Evolutionary conservation across 2,888 invertebrate species (phyloP).

Genomic region (Himalopsyche anomala): DNA sequence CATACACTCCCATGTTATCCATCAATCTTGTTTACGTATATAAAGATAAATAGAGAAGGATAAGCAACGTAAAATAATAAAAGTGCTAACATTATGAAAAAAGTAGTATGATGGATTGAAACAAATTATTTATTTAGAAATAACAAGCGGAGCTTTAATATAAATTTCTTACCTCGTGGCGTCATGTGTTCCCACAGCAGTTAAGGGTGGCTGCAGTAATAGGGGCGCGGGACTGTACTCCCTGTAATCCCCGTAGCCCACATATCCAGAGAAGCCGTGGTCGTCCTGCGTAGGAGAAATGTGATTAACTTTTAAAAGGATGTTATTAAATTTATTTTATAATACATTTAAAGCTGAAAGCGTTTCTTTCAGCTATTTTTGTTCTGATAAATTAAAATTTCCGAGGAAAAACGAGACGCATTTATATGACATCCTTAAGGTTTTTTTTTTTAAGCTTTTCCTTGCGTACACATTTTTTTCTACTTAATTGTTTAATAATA

Average conservation of each 20-base stretch:
- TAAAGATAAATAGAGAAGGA: neutral
- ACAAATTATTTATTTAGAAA: slow-evolving; percentile 21
- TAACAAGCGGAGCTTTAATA: slow-evolving; percentile 32
- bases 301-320: neutral
- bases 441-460: too few species aligned
- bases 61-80: neutral
- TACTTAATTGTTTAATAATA: too few species aligned
- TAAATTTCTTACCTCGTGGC: slow-evolving; percentile 72
- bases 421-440: too few species aligned
- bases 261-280: slow-evolving; percentile 89
- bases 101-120: slow-evolving; percentile 5
- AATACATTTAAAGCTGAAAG: too few species aligned
- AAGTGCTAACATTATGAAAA: slow-evolving; percentile 1
- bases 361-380: too few species aligned
- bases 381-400: too few species aligned
- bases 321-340: too few species aligned
- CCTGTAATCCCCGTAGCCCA: slow-evolving; percentile 92
- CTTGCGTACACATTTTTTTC: too few species aligned
- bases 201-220: slow-evolving; percentile 76
- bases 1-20: neutral
- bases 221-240: slow-evolving; percentile 91
- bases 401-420: too few species aligned
- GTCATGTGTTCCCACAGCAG: slow-evolving; percentile 73
- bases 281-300: slow-evolving; percentile 78
- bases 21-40: neutral